These are phyloP conservation scores for Pantherophis vulpinus DNA, from an alignment of 2,797 vertebrate species.

Conservation along the genomic window DNA sequence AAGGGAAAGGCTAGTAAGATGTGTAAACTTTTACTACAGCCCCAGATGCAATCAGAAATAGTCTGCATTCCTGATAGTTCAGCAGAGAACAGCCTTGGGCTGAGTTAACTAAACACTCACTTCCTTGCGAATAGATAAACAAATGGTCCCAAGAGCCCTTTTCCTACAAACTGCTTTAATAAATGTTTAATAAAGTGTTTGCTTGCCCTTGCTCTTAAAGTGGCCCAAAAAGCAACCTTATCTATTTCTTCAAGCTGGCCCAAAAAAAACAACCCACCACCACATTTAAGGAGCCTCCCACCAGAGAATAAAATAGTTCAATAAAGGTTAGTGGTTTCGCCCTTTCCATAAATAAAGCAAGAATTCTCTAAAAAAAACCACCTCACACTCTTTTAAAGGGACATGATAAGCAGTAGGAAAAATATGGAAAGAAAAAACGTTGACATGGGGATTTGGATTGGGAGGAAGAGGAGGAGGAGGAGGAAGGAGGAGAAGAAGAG, in stretches of 20 bases:
- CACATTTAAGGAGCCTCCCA: not conserved
- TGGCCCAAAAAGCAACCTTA: not conserved
- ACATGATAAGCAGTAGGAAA: not conserved
- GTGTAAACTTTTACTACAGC: not conserved
- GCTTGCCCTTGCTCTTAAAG: not conserved
- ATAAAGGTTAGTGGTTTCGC: not conserved
- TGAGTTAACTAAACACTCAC: not conserved
- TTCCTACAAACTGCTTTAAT: not conserved
- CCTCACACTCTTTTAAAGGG: not conserved
- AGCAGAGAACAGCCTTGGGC: not conserved
- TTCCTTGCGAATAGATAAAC: not conserved
- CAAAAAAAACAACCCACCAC: not conserved
- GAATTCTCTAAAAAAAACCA: not conserved
- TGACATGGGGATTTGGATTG: not conserved
- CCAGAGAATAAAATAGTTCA: not conserved
- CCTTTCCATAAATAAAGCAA: not conserved
- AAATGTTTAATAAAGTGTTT: not conserved
- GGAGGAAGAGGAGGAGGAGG: no score
- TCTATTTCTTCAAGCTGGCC: not conserved
- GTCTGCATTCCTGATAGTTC: not conserved
- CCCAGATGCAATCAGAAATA: not conserved
- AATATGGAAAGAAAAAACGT: not conserved
- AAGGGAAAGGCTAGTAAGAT: not conserved
- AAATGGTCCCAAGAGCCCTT: no score
- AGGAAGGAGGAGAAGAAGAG: accelerated